These are phyloP conservation scores for Dryobota labecula DNA, from an alignment of 2,888 invertebrate species.

Conservation along the genomic window DNA sequence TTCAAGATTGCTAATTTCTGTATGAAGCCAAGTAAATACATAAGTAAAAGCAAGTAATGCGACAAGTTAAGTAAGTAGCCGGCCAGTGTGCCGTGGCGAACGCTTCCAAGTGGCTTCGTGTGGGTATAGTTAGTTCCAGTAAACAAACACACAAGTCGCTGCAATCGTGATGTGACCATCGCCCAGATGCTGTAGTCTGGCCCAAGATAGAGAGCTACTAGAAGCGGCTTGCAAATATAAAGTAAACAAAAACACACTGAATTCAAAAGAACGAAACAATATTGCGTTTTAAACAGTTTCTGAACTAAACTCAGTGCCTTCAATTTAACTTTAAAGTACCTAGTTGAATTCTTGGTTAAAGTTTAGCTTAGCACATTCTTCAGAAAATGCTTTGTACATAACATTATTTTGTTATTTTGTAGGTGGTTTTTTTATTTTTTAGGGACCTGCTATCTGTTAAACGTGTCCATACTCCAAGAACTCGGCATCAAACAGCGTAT, in stretches of 20 bases:
- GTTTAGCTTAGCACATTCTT: neutral
- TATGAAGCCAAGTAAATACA: slow-evolving; percentile 52
- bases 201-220: slow-evolving; percentile 45
- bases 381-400: neutral
- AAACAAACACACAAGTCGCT: slow-evolving; percentile 81
- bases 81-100: slow-evolving; percentile 54
- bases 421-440: neutral
- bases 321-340: neutral
- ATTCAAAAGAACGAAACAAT: neutral
- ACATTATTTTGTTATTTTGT: neutral
- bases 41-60: slow-evolving; percentile 64
- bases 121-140: slow-evolving; percentile 76
- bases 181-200: slow-evolving; percentile 75
- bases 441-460: no score
- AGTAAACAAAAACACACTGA: neutral
- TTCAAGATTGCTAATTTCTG: slow-evolving; percentile 57
- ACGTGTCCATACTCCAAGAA: no score
- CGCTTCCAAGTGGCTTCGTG: slow-evolving; percentile 70
- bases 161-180: slow-evolving; percentile 80
- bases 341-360: neutral
- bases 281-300: neutral
- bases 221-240: slow-evolving; percentile 43
- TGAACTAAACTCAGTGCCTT: neutral
- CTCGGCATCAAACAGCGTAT: no score
- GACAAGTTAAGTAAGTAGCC: slow-evolving; percentile 62